Base-by-base conservation (phyloP, 2,888 invertebrate genomes). In the Tipula lateralis region DNA sequence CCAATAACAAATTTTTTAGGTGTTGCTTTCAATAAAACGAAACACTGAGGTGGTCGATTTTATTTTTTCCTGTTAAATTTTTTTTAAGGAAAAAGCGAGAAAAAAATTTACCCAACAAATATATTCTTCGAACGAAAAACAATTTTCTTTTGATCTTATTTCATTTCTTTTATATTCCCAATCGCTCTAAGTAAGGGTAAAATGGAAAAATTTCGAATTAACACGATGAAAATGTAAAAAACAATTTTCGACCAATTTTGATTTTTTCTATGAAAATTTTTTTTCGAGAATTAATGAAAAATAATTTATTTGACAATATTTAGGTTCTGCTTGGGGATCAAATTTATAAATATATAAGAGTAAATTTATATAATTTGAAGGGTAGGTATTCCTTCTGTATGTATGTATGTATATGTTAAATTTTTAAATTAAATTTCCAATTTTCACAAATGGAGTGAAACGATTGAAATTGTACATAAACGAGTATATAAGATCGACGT, bases 221-320 rank as follows among this genome's bases (percentile, higher is more conserved):
- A 66, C 66, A 66, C 66, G 24, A 66, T 9, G 9, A 66, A 66
- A 66, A 16, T 6, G 7, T 66, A 5, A 24, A 66, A 66, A 66
- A 66, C 66, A 66, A 66, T 66, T 66, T 66, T 66, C 66, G 66
- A 66, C 66, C 66, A 66, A 66, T 66, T 66, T 66, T 66, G 66
- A 66, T 24, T 66, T 66, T 66, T 50, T n/a, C n/a, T n/a, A n/a
- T n/a, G n/a, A n/a, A n/a, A n/a, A n/a, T n/a, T n/a, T 24, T 66
- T 24, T 66, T 66, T 66, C 66, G 66, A 66, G 9, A 66, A 66
- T 66, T 66, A 66, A 66, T 66, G 66, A 66, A 66, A 66, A 66
- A 66, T 66, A 66, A 66, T 66, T 66, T 66, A 66, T 66, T 66
- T 66, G 66, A 66, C 66, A 66, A 66, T 66, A 24, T 66, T 24